Percentiles rank a stretch among this genome's conserved stretches.
Evolutionary conservation across 2,888 invertebrate genomes (phyloP).

Genomic region (Callyntrura sp.): DNA sequence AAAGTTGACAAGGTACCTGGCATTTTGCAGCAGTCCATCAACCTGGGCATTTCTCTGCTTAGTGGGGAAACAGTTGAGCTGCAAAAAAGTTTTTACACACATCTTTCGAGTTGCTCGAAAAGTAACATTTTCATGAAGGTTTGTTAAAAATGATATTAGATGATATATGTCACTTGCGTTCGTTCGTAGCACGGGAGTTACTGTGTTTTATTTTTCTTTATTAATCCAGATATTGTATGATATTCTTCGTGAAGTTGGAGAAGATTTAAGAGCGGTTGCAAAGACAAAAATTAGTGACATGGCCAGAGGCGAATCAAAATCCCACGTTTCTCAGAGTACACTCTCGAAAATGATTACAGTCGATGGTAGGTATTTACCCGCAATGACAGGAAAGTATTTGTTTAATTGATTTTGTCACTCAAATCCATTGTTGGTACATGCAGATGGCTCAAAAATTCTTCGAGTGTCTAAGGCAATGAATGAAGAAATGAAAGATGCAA

Average conservation of each 20-base stretch:
- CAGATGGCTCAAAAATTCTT: slow-evolving; percentile 83
- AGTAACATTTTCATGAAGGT: slow-evolving; percentile 84
- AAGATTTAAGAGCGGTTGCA: slow-evolving; percentile 83
- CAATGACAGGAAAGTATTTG: background rate
- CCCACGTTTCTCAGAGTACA: slow-evolving; percentile 83
- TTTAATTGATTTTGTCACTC: background rate
- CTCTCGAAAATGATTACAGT: slow-evolving; percentile 79
- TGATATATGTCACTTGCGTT: background rate
- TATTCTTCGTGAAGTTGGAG: slow-evolving; percentile 83
- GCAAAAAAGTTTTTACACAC: slow-evolving; percentile 83
- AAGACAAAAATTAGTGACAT: slow-evolving; percentile 84
- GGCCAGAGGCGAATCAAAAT: slow-evolving; percentile 83
- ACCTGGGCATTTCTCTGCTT: slow-evolving; percentile 83
- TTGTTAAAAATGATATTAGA: slow-evolving; percentile 60
- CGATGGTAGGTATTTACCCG: slow-evolving; percentile 56
- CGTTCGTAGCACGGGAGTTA: background rate
- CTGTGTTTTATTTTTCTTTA: background rate
- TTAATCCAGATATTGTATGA: slow-evolving; percentile 81
- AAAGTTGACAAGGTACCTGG: slow-evolving; percentile 83
- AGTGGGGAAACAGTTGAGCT: slow-evolving; percentile 83
- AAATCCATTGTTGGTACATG: background rate
- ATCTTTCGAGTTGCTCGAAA: slow-evolving; percentile 82
- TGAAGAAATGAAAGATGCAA: slow-evolving; percentile 82
- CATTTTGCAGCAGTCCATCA: slow-evolving; percentile 83
- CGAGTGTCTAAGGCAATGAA: slow-evolving; percentile 82